These are phyloP conservation scores for Geococcyx californianus DNA, from an alignment of 2,113 vertebrate genomes.

Conservation along the genomic window DNA sequence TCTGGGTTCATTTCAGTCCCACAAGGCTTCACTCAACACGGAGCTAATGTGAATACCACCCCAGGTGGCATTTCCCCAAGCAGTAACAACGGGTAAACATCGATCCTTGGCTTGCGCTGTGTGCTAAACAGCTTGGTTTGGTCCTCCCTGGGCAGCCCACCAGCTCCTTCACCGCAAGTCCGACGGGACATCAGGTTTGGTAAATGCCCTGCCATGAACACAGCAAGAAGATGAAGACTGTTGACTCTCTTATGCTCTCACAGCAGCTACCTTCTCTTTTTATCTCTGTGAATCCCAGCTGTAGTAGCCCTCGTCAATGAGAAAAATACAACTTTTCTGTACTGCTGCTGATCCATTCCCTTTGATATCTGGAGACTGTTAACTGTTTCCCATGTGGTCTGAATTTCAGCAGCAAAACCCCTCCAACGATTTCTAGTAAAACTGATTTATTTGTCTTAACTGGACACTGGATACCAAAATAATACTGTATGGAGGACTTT, in stretches of 20 bases:
- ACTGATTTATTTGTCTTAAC: slow-evolving; percentile 49
- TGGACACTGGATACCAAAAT: slow-evolving; percentile 18
- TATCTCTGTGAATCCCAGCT: background rate
- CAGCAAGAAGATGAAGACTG: background rate
- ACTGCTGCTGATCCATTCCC: background rate
- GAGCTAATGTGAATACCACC: background rate
- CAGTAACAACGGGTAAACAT: background rate
- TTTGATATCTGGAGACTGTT: slow-evolving; percentile 57
- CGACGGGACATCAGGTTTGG: background rate
- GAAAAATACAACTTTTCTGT: background rate
- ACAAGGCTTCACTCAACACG: background rate
- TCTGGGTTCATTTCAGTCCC: background rate
- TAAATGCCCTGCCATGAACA: background rate
- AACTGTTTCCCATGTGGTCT: slow-evolving; percentile 26
- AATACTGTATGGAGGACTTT: background rate
- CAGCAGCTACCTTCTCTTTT: background rate
- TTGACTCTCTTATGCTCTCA: background rate
- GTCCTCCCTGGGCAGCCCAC: background rate
- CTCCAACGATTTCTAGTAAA: slow-evolving; percentile 35
- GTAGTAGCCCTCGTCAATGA: background rate
- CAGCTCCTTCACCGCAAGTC: background rate
- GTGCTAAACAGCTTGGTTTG: background rate
- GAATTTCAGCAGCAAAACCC: slow-evolving; percentile 31
- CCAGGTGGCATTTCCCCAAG: background rate
- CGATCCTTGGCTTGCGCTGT: accelerated